These are phyloP conservation scores for Axea sp. DNA, from an alignment of 2,888 invertebrate species.

Conservation along the genomic window DNA sequence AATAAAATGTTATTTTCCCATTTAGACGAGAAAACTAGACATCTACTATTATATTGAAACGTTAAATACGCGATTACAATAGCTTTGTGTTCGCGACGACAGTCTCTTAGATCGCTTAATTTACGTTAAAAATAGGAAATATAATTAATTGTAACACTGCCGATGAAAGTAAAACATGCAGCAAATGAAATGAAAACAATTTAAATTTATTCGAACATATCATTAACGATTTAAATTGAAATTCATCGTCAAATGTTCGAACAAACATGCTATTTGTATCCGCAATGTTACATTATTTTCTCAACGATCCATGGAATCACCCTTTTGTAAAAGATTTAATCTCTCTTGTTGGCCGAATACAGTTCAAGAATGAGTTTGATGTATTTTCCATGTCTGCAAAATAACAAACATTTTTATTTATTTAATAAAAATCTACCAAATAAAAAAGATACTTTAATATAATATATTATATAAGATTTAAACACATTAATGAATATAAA, in stretches of 20 bases:
- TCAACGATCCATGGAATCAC: slow-evolving; percentile 13
- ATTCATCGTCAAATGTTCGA: not conserved
- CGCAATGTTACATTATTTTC: slow-evolving; percentile 17
- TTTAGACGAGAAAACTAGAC: slow-evolving; percentile 44
- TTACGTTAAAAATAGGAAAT: slow-evolving; percentile 41
- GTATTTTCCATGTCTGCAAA: slow-evolving; percentile 19
- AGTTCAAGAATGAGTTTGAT: slow-evolving; percentile 36
- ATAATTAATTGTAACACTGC: slow-evolving; percentile 38
- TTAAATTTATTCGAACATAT: too few relatives aligned
- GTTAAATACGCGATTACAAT: slow-evolving; percentile 58
- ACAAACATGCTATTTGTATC: slow-evolving; percentile 2
- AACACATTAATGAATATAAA: not conserved
- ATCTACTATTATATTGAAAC: slow-evolving; percentile 50
- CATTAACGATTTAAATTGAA: too few relatives aligned
- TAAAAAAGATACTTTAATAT: not conserved
- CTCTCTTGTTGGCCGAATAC: slow-evolving; percentile 46
- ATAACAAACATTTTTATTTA: not conserved
- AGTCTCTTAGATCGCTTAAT: slow-evolving; percentile 52
- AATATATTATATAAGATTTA: not conserved
- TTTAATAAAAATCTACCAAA: not conserved
- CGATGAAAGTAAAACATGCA: slow-evolving; percentile 29
- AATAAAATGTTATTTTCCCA: slow-evolving; percentile 35
- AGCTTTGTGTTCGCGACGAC: slow-evolving; percentile 40
- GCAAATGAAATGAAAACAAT: too few relatives aligned
- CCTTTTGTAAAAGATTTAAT: slow-evolving; percentile 38